Base-by-base conservation (phyloP, 2,888 invertebrate genomes). In the Cerastis rubricosa region DNA sequence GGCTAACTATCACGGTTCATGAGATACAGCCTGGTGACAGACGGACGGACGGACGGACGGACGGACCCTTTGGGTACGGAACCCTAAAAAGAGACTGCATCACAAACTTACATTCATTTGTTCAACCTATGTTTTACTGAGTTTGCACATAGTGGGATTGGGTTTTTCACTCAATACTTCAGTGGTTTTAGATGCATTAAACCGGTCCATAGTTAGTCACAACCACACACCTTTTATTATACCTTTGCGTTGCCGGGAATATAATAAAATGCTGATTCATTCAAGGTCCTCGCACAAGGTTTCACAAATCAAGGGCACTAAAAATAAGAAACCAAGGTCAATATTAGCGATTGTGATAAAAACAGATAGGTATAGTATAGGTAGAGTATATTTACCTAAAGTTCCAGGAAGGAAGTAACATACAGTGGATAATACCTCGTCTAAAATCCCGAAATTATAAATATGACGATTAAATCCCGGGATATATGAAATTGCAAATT, bases 281-380 rank as follows among this genome's bases (percentile, higher is more conserved):
- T 68, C 84, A 81, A 84, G 63, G 80, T 68, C 29, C 63, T 63
- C 43, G n/a, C n/a, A 25, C 70, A 71, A 78, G 54, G 68, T 80
- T 84, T 49, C 25, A 51, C 54, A 49, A 66, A 66, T 84, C 85
- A 81, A 84, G 72, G 85, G 25, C 85, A 72, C 45, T 25, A 49
- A 66, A 17, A 43, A 17, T 47, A 83, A 70, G 83, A 66, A 80
- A 66, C 29, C 65, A 43, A 47, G 8, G 29, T 45, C n/a, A 68
- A 25, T 74, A 12, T 45, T 19, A 29, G 17, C 25, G 22, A 8
- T 49, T 19, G 8, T 63, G 51, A 51, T 45, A 45, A 14, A 35
- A 1, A 35, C 2, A 35, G 35, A 35, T 35, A 35, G 35, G 35
- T 35, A 35, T 1, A 35, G 35, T 35, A 35, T 35, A 35, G 35